Percentiles rank a stretch among this genome's conserved stretches.
Conservation (phyloP, 1,140 invertebrate species). For the Arctopsyche grandis region DNA sequence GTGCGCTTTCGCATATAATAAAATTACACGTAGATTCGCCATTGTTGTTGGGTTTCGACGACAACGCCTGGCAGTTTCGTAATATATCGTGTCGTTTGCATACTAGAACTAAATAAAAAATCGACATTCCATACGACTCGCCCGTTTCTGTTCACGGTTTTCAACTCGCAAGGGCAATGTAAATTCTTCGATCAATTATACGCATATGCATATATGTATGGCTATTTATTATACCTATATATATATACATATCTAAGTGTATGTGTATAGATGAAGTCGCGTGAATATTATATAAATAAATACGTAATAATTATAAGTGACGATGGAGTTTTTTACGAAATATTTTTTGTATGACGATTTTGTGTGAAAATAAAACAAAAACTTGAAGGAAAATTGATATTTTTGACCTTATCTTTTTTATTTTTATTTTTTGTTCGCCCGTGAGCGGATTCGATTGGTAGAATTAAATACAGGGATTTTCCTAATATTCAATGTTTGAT, state of each 20-base stretch:
- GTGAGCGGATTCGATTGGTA: too few species aligned
- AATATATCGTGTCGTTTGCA: not conserved
- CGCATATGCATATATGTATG: too few species aligned
- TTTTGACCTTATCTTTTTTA: not conserved
- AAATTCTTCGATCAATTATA: slow-evolving; percentile 1
- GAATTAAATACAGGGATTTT: too few species aligned
- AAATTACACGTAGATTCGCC: not conserved
- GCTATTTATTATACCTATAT: too few species aligned
- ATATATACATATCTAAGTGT: too few species aligned
- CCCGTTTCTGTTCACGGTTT: not conserved
- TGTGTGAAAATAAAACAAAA: slow-evolving; percentile 1
- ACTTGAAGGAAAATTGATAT: not conserved
- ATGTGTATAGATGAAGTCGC: too few species aligned
- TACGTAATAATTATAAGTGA: too few species aligned
- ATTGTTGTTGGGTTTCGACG: not conserved
- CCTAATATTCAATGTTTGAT: too few species aligned
- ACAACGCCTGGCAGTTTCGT: not conserved
- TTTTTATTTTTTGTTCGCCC: not conserved
- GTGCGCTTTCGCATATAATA: too few species aligned
- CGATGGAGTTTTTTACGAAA: too few species aligned
- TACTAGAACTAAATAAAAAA: slow-evolving; percentile 1
- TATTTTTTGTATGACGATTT: not conserved
- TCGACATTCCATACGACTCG: not conserved
- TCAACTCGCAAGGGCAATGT: not conserved
- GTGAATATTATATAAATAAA: too few species aligned